Evolutionary conservation across 1,140 invertebrate genomes (phyloP), one percentile per base, ranked within the genome.

Genomic region (Goniozus legneri): DNA sequence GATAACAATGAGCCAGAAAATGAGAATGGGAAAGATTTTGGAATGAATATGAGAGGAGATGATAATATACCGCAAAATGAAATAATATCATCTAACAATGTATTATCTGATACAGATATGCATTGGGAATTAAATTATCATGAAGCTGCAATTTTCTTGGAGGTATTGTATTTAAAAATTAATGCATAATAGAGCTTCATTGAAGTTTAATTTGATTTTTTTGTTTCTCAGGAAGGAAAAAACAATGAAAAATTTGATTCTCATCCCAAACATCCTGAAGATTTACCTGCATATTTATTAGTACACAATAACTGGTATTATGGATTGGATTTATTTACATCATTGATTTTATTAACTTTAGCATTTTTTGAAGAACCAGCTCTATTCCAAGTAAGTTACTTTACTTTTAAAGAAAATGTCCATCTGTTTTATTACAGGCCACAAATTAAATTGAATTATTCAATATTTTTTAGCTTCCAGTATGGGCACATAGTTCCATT

Each of bases 231-330:
- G 85, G 92, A 95, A 84, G 92, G 91, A 8, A 81, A 84, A 72
- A 93, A 95, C 63, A 95, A 95, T 78, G 91, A 94, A 71, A 94
- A 94, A 70, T 95, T 93, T 67, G 87, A 89, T 62, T 91, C 89
- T 3, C 91, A 95, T 75, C 92, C 92, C 0, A 82, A 83, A 31
- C 85, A 86, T 66, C 85, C 85, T 16, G 84, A 87, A 61, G 88
- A 91, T 64, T 73, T 95, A 38, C 91, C 91, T 8, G 88, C 90
- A 0, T 95, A 95, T 70, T 77, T 93, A 14, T 75, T 92, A 31
- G 91, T 92, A 0, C 91, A 95, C 69, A 93, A 92, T 65, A 82
- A 81, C 49, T 91, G 88, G 86, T 94, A 93, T 73, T 90, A 95
- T 69, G 81, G 85, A 1, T 73, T 94, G 44, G 91, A 95, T 67